A percentile compares a stretch with the other conserved stretches of the same genome.
These are phyloP conservation scores for Anolis carolinensis DNA, from an alignment of 2,113 vertebrate genomes.

Conservation along the genomic window DNA sequence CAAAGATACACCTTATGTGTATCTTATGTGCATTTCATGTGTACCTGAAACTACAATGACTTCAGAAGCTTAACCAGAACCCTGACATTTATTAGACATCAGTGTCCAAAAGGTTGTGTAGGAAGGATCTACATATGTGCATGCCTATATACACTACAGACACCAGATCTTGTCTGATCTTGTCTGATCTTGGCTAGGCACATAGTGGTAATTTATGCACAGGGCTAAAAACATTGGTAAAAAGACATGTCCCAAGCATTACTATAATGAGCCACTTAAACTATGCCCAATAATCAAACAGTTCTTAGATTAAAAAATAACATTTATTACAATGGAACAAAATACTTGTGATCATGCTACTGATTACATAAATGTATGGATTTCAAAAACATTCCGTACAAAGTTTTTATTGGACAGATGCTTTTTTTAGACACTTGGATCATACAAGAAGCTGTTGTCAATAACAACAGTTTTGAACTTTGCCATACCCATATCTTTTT, in stretches of 20 bases:
- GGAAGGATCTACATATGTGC: too few species aligned
- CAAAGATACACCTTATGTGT: too few species aligned
- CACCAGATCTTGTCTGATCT: too few species aligned
- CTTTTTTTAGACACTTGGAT: constrained; percentile 23
- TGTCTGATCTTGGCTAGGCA: neutral
- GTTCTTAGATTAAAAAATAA: neutral
- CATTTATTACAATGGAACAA: constrained; percentile 33
- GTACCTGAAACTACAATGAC: too few species aligned
- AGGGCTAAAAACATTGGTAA: neutral
- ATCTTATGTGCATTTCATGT: too few species aligned
- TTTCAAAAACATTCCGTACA: constrained; percentile 13
- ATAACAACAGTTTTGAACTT: constrained; percentile 45
- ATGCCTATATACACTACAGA: too few species aligned
- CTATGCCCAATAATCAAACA: neutral
- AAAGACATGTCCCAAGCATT: neutral
- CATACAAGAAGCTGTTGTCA: neutral
- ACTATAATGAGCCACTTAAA: neutral
- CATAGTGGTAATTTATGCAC: neutral
- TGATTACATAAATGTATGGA: neutral
- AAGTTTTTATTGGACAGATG: constrained; percentile 37
- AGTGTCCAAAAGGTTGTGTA: too few species aligned
- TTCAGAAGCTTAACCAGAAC: too few species aligned
- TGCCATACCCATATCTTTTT: constrained; percentile 38
- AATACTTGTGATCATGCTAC: neutral
- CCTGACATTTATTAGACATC: too few species aligned